These are phyloP conservation scores for Musca vetustissima DNA, from an alignment of 1,140 invertebrate genomes.

Conservation along the genomic window DNA sequence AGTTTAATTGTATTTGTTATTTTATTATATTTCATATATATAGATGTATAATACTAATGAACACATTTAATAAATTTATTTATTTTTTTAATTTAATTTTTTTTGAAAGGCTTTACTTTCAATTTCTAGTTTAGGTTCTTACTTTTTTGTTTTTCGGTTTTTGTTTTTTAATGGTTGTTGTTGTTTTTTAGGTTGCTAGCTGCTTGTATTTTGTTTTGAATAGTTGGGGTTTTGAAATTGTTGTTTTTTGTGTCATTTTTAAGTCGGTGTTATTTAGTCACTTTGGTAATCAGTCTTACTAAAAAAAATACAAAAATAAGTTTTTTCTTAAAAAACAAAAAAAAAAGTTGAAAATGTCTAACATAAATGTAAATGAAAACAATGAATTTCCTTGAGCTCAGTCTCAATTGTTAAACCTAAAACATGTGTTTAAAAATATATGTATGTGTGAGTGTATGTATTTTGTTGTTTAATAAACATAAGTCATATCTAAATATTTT, in stretches of 20 bases:
- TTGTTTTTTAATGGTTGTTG: neutral
- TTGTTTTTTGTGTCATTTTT: constrained; percentile 8
- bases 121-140: constrained; percentile 4
- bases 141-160: neutral
- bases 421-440: neutral
- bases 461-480: neutral
- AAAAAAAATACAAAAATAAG: constrained; percentile 6
- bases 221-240: neutral
- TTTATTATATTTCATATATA: constrained; percentile 11
- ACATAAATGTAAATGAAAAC: constrained; percentile 2
- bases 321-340: constrained; percentile 7
- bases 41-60: constrained; percentile 17
- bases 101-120: constrained; percentile 16
- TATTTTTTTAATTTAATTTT: neutral
- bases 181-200: constrained; percentile 18
- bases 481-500: neutral
- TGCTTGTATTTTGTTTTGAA: neutral
- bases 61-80: constrained; percentile 20
- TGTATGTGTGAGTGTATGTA: too few relatives aligned
- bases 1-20: neutral
- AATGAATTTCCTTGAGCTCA: constrained; percentile 20
- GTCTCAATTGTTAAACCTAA: constrained; percentile 25
- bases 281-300: constrained; percentile 29
- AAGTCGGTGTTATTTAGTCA: constrained; percentile 24
- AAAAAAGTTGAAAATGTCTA: constrained; percentile 4